Conservation (phyloP, 2,888 invertebrate genomes). For the Idaea biselata region DNA sequence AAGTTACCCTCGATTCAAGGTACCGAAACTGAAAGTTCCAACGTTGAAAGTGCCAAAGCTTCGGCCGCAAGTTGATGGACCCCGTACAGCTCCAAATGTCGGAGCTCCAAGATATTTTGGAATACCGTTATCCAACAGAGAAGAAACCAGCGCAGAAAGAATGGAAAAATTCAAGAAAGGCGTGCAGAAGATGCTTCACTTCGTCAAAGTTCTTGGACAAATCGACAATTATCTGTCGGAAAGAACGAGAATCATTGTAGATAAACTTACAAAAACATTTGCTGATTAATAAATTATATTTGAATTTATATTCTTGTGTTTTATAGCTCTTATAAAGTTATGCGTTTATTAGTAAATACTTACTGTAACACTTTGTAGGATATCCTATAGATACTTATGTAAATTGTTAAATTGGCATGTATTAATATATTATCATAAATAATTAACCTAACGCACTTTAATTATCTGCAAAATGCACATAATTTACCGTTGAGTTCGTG, state of each 20-base stretch:
- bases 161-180: conserved; percentile 71
- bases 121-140: conserved; percentile 42
- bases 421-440: too few relatives aligned
- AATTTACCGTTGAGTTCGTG: too few relatives aligned
- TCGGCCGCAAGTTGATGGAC: conserved; percentile 32
- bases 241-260: conserved; percentile 63
- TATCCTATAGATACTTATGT: too few relatives aligned
- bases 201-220: conserved; percentile 67
- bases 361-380: too few relatives aligned
- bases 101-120: conserved; percentile 46
- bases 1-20: conserved; percentile 39
- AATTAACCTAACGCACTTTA: too few relatives aligned
- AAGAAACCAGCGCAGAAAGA: conserved; percentile 62
- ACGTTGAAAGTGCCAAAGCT: conserved; percentile 52
- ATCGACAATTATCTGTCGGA: conserved; percentile 70
- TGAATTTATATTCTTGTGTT: not conserved
- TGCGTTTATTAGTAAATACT: too few relatives aligned
- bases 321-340: too few relatives aligned
- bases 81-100: conserved; percentile 46
- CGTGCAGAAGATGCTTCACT: conserved; percentile 65
- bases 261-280: conserved; percentile 65
- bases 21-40: conserved; percentile 48
- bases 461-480: too few relatives aligned
- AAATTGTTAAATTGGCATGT: too few relatives aligned
- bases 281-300: conserved; percentile 41